phyloP scores from a whole-genome alignment of 1,140 invertebrate genomes.

The Drosophila baimaii region DNA sequence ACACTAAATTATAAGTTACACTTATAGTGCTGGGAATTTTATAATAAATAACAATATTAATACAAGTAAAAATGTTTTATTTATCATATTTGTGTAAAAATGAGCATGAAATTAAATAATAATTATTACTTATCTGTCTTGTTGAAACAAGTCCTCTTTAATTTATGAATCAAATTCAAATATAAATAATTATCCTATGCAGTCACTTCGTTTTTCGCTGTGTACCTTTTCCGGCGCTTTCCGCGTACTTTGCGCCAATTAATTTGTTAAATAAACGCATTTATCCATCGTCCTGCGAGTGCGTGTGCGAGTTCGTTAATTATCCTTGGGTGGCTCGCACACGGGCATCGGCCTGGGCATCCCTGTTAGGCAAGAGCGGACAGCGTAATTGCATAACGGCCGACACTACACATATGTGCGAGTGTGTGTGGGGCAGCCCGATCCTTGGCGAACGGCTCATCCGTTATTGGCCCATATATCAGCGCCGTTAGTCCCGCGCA shows the following conservation, averaged over 20 bases:
- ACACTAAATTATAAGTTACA: too few species aligned
- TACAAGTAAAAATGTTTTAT: too few species aligned
- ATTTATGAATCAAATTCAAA: too few species aligned
- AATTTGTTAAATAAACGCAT: constrained; percentile 82
- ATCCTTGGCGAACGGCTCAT: constrained; percentile 16
- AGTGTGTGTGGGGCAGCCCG: not conserved
- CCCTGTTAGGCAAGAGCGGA: constrained; percentile 49
- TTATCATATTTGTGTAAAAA: too few species aligned
- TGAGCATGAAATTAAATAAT: too few species aligned
- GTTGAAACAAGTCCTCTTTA: too few species aligned
- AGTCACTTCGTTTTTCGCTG: too few species aligned
- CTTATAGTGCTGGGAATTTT: too few species aligned
- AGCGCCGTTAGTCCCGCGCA: constrained; percentile 20
- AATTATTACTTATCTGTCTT: too few species aligned
- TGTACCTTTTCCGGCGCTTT: constrained; percentile 8
- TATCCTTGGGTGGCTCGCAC: constrained; percentile 48
- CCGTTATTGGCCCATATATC: constrained; percentile 30
- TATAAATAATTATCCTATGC: too few species aligned
- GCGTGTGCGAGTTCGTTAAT: constrained; percentile 52
- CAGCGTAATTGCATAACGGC: constrained; percentile 61
- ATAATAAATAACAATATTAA: too few species aligned
- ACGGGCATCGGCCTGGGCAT: constrained; percentile 38
- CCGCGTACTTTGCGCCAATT: constrained; percentile 69
- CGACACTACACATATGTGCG: constrained; percentile 1
- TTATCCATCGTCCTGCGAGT: constrained; percentile 58